Conservation (phyloP, 1,140 invertebrate genomes). For the Drosophila elegans region DNA sequence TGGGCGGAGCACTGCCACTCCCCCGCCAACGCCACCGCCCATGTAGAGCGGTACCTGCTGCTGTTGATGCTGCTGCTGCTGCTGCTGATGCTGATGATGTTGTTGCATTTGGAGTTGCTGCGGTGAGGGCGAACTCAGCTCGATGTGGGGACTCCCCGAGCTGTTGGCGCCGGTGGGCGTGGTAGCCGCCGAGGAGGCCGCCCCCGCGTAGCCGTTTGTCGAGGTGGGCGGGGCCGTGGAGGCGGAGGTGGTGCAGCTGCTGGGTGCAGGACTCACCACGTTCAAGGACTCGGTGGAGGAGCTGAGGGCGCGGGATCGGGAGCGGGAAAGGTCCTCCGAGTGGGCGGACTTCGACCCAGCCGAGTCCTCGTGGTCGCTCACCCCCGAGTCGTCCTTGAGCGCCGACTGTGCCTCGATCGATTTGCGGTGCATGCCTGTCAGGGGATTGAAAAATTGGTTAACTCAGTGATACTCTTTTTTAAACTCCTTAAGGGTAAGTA, state of each 20-base stretch:
- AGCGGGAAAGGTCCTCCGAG: constrained; percentile 62
- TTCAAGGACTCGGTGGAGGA: constrained; percentile 80
- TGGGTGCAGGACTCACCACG: constrained; percentile 78
- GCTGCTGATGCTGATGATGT: constrained; percentile 1
- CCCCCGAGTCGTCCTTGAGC: constrained; percentile 91
- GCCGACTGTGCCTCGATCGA: constrained; percentile 98
- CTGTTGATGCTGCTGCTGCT: constrained; percentile 32
- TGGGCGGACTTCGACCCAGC: constrained; percentile 73
- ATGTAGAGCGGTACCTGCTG: constrained; percentile 7
- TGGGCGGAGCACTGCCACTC: constrained; percentile 48
- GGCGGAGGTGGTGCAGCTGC: constrained; percentile 57
- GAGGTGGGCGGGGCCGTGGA: constrained; percentile 57
- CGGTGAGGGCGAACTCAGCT: constrained; percentile 70
- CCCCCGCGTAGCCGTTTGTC: constrained; percentile 50
- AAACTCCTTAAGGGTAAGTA: not conserved
- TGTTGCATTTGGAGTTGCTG: constrained; percentile 23
- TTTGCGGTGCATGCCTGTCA: constrained; percentile 98
- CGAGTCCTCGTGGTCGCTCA: constrained; percentile 79
- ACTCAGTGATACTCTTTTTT: not conserved
- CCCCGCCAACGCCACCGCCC: not conserved
- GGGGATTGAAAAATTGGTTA: not conserved
- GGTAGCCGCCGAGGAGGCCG: constrained; percentile 56
- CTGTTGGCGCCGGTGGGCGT: constrained; percentile 70
- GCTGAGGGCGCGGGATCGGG: constrained; percentile 53
- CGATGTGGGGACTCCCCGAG: constrained; percentile 75